Percentiles rank a stretch among this genome's conserved stretches.
Evolutionary conservation across 2,113 vertebrate genomes (phyloP).

Genomic region (Limanda limanda): DNA sequence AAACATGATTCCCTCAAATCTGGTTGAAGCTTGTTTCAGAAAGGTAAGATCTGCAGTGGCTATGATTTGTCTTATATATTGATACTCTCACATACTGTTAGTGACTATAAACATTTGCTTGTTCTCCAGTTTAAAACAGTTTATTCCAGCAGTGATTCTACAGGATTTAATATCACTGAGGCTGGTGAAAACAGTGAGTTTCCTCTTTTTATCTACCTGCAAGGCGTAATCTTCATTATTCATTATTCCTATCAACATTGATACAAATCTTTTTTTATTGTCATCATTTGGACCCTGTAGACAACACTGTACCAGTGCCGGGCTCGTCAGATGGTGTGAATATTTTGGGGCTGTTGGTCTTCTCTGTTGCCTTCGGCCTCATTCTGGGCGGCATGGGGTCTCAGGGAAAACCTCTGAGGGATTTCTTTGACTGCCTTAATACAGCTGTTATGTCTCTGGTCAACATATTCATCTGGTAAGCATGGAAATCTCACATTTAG

Average conservation of each 20-base stretch:
- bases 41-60: conserved; percentile 80
- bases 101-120: neutral
- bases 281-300: neutral
- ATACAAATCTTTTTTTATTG: neutral
- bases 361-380: conserved; percentile 87
- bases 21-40: conserved; percentile 92
- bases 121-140: conserved; percentile 88
- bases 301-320: conserved; percentile 68
- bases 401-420: conserved; percentile 86
- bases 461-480: conserved; percentile 32
- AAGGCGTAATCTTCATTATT: neutral
- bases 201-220: neutral
- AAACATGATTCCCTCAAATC: conserved; percentile 93
- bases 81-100: neutral
- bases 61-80: neutral
- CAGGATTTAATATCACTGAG: conserved; percentile 2
- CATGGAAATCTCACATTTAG: neutral
- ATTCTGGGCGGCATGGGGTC: conserved; percentile 88
- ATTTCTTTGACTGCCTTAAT: conserved; percentile 92
- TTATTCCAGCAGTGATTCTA: conserved; percentile 57
- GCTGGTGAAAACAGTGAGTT: conserved; percentile 24
- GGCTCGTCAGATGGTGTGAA: conserved; percentile 88
- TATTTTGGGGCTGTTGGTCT: conserved; percentile 88
- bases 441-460: conserved; percentile 91
- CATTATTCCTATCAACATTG: neutral